Base-by-base conservation (phyloP, 1,140 invertebrate genomes). In the Probaryconus sp. region DNA sequence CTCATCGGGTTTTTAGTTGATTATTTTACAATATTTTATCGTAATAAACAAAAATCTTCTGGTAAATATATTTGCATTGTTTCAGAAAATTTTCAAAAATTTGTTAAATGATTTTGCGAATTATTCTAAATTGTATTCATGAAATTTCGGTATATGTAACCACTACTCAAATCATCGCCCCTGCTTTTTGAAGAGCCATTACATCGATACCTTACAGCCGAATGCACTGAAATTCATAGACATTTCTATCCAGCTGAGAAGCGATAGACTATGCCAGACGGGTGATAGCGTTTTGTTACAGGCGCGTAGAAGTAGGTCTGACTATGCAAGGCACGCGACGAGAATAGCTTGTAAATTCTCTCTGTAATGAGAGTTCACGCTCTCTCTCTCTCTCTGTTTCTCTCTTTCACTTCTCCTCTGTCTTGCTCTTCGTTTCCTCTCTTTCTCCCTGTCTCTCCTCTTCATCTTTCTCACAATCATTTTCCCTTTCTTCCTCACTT, bases 301-400 rank as follows among this genome's bases (percentile, higher is more conserved):
- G 77, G 72, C 47, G 74, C 67, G 79, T 78, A 63, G 78, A 77
- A 83, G 83, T 82, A 84, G 83, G 83, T 86, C 85, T 85, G 85
- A 83, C 85, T 87, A 88, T 88, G 85, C 86, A 77, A 86, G 79
- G 86, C 86, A 88, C 83, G 85, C 85, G 81, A 86, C 77, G 80
- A 77, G 76, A 78, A 74, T 72, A 71, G 83, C 84, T 83, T 86
- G 85, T 87, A 88, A 87, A 88, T 88, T 88, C 79, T 87, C 78
- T 69, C 81, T 81, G 77, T 86, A 88, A 88, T 88, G 85, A 87
- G 86, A 87, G 85, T 87, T 85, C 87, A 81, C 84, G 82, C 83
- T 79, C 78, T 76, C 55, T 31, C 51, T 56, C 55, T 63, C 64
- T 75, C 70, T 72, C 65, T 58, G 56, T 51, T 47, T 20, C 55